Conservation (phyloP, 2,113 vertebrate species). For the Anarrhichthys ocellatus region DNA sequence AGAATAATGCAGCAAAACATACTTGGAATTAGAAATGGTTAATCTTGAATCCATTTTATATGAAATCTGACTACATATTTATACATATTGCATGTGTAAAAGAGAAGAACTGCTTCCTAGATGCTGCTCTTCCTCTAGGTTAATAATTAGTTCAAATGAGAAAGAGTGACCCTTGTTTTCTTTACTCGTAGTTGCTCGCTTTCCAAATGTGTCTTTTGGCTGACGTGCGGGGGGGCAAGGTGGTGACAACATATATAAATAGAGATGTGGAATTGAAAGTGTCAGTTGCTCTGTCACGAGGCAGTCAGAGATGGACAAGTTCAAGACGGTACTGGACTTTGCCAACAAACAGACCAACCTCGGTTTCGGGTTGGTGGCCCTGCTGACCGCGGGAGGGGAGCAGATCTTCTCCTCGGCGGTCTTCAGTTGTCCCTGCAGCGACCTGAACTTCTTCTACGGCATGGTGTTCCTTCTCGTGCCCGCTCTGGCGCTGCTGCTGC, state of each 20-base stretch:
- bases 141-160: too few relatives aligned
- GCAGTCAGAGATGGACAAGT: constrained; percentile 77
- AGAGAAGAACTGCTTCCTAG: too few relatives aligned
- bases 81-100: too few relatives aligned
- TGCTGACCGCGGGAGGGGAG: constrained; percentile 82
- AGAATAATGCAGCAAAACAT: too few relatives aligned
- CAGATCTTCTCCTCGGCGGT: constrained; percentile 79
- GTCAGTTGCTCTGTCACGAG: background rate
- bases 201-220: too few relatives aligned
- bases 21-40: too few relatives aligned
- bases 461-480: constrained; percentile 85
- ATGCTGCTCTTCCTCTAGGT: too few relatives aligned
- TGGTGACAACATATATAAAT: background rate
- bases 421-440: constrained; percentile 87
- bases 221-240: background rate
- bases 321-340: constrained; percentile 64
- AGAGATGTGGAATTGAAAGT: constrained; percentile 47
- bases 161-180: too few relatives aligned
- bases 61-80: too few relatives aligned
- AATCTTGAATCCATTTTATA: too few relatives aligned
- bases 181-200: too few relatives aligned
- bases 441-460: constrained; percentile 80
- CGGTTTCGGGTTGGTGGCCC: constrained; percentile 75
- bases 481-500: constrained; percentile 82
- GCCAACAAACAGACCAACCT: constrained; percentile 65